phyloP scores from a whole-genome alignment of 2,113 vertebrate species.

The Thomomys bottae region DNA sequence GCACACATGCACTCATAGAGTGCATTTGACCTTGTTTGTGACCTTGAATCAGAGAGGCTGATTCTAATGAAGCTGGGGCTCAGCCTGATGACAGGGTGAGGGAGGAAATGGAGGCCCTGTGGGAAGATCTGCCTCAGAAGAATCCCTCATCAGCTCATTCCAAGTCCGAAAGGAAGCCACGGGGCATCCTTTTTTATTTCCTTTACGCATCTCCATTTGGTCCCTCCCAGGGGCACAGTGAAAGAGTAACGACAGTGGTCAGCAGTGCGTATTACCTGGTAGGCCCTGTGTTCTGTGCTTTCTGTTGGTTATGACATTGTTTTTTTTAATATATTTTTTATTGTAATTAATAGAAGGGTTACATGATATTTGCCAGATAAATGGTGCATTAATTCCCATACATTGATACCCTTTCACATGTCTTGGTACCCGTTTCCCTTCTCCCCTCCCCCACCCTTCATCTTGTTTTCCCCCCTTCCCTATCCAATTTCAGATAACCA shows the following conservation, averaged over 20 bases:
- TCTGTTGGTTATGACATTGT: not conserved
- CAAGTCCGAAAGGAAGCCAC: not conserved
- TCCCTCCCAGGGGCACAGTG: not conserved
- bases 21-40: not conserved
- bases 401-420: too few relatives aligned
- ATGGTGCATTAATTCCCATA: too few relatives aligned
- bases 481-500: too few relatives aligned
- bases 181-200: not conserved
- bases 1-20: too few relatives aligned
- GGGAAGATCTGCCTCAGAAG: not conserved
- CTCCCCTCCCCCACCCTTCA: too few relatives aligned
- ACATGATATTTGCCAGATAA: too few relatives aligned
- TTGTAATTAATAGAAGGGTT: too few relatives aligned
- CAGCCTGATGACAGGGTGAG: accelerated
- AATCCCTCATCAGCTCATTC: not conserved
- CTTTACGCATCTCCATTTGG: not conserved
- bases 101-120: not conserved
- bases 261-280: not conserved
- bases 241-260: not conserved
- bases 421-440: too few relatives aligned
- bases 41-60: not conserved
- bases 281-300: not conserved
- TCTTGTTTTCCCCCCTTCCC: too few relatives aligned
- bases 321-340: too few relatives aligned
- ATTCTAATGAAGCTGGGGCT: not conserved